Conservation (phyloP, 2,797 vertebrate species). For the Simalia tracyae region DNA sequence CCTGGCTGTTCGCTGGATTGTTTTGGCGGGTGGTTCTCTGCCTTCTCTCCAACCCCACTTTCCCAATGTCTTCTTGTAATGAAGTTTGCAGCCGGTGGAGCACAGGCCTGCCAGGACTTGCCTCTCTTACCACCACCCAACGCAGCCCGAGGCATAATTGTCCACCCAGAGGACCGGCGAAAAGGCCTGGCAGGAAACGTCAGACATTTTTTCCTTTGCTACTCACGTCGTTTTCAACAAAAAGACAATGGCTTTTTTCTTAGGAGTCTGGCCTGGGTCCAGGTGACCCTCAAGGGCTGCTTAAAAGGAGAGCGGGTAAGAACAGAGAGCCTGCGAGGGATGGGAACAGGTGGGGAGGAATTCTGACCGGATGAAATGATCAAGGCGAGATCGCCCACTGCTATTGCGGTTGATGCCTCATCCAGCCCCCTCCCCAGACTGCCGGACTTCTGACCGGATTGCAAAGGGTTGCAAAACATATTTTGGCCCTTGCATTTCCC, state of each 20-base stretch:
- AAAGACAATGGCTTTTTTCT: neutral
- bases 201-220: conserved; percentile 23
- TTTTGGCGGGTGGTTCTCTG: neutral
- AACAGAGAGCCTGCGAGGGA: neutral
- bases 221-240: conserved; percentile 8
- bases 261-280: neutral
- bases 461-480: neutral
- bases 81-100: neutral
- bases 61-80: neutral
- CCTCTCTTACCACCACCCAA: neutral
- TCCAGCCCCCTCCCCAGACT: neutral
- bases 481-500: neutral
- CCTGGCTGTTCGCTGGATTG: neutral
- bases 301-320: neutral
- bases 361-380: neutral
- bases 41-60: neutral
- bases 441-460: neutral
- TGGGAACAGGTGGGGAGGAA: neutral
- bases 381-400: neutral
- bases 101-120: neutral
- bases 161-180: neutral
- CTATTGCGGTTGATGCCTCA: neutral
- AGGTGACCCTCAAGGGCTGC: neutral
- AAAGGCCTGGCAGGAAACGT: conserved; percentile 13
- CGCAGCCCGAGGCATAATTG: neutral